These are phyloP conservation scores for Thamnophis elegans DNA, from an alignment of 2,797 vertebrate genomes.

Conservation along the genomic window DNA sequence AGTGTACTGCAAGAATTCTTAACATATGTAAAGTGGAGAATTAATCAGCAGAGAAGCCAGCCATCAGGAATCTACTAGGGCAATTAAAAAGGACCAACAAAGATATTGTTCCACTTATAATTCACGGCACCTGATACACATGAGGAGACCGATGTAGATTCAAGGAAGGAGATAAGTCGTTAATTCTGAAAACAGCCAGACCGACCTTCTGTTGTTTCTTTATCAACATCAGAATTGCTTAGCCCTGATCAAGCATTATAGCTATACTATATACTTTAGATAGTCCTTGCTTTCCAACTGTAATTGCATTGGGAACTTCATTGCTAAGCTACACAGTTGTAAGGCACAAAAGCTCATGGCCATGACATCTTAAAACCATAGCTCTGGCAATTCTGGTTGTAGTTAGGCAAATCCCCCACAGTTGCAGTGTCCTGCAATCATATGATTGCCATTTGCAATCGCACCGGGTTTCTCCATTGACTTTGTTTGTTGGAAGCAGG, in stretches of 20 bases:
- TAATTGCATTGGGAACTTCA: neutral
- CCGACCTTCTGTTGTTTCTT: neutral
- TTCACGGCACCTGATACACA: neutral
- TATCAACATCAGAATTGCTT: neutral
- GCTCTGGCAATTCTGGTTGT: neutral
- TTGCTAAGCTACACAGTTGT: neutral
- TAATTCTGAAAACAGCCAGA: neutral
- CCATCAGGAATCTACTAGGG: neutral
- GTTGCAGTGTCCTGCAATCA: neutral
- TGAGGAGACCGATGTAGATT: neutral
- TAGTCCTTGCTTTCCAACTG: neutral
- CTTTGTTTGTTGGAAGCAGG: neutral
- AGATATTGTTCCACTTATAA: neutral
- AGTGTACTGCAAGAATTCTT: neutral
- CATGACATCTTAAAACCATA: neutral
- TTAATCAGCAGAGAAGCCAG: neutral
- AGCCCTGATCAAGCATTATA: neutral
- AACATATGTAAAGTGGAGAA: neutral
- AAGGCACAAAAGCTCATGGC: neutral
- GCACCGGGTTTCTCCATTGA: neutral
- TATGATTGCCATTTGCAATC: neutral
- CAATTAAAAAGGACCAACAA: neutral
- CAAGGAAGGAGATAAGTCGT: neutral
- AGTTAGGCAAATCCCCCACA: neutral
- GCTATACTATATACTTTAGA: neutral